Evolutionary conservation across 2,888 invertebrate species (phyloP).

Genomic region (Scaptodrosophila latifasciaeformis): DNA sequence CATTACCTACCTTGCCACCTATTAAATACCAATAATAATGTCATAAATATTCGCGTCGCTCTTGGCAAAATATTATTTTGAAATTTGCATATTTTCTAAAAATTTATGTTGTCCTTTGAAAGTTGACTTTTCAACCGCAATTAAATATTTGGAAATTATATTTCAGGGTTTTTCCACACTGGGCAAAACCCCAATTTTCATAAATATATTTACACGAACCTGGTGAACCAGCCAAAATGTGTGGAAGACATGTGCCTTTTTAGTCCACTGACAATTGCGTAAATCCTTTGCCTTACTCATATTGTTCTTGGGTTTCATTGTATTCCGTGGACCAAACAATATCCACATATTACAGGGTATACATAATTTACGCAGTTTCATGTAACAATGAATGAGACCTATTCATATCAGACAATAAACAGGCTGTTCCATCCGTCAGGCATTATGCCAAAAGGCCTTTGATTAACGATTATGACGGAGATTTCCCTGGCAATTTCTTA

Average conservation of each 20-base stretch:
- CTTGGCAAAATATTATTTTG: conserved; percentile 41
- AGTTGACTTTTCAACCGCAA: conserved; percentile 51
- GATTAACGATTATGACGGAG: too few species aligned
- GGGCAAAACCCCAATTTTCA: background rate
- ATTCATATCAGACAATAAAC: too few species aligned
- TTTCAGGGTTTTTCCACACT: background rate
- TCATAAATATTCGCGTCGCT: conserved; percentile 51
- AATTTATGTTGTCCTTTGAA: conserved; percentile 44
- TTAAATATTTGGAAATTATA: background rate
- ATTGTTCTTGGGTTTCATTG: background rate
- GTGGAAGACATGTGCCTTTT: too few species aligned
- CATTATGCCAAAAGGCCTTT: too few species aligned
- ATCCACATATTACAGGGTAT: too few species aligned
- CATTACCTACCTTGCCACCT: conserved; percentile 20
- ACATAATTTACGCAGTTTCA: conserved; percentile 4
- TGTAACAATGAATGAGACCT: conserved; percentile 2
- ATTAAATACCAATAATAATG: conserved; percentile 52
- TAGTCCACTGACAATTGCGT: conserved; percentile 26
- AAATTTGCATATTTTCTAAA: conserved; percentile 46
- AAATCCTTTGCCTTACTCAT: conserved; percentile 32
- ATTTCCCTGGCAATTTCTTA: too few species aligned
- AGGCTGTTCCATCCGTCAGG: background rate
- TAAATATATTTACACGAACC: too few species aligned
- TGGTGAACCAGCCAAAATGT: too few species aligned
- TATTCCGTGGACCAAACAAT: background rate